These are phyloP conservation scores for Pseudochromis fuscus DNA, from an alignment of 2,797 vertebrate species.

Conservation along the genomic window DNA sequence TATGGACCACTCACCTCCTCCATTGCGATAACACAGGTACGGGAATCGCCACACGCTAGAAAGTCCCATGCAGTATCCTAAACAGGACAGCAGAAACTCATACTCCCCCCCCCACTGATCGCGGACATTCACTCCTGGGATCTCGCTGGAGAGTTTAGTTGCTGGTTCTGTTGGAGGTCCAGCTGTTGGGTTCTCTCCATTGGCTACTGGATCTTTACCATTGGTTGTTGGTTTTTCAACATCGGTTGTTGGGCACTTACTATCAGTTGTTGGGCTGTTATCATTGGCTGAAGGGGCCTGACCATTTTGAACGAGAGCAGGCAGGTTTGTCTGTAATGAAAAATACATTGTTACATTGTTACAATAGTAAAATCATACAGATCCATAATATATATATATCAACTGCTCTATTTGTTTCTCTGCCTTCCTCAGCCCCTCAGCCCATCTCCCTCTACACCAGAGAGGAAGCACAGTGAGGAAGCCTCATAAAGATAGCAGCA, in stretches of 20 bases:
- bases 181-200: conserved; percentile 3
- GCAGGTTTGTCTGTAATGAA: conserved; percentile 68
- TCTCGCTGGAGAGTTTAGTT: conserved; percentile 45
- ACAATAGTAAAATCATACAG: neutral
- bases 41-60: conserved; percentile 90
- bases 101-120: conserved; percentile 87
- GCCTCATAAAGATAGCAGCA: conserved; percentile 23
- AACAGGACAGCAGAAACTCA: conserved; percentile 88
- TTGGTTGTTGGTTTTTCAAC: too few species aligned
- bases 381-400: neutral
- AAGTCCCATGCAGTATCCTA: conserved; percentile 90
- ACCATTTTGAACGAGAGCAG: conserved; percentile 59
- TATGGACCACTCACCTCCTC: conserved; percentile 84
- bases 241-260: too few species aligned
- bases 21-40: conserved; percentile 91
- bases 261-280: too few species aligned
- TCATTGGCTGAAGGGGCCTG: too few species aligned
- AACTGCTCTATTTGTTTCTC: conserved; percentile 23
- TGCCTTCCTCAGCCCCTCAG: conserved; percentile 9
- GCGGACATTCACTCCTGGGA: too few species aligned
- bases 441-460: neutral
- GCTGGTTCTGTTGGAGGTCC: conserved; percentile 43
- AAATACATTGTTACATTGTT: neutral
- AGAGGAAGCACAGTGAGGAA: conserved; percentile 67
- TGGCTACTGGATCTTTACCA: too few species aligned